These are phyloP conservation scores for Cairina moschata DNA, from an alignment of 2,113 vertebrate species.

Conservation along the genomic window DNA sequence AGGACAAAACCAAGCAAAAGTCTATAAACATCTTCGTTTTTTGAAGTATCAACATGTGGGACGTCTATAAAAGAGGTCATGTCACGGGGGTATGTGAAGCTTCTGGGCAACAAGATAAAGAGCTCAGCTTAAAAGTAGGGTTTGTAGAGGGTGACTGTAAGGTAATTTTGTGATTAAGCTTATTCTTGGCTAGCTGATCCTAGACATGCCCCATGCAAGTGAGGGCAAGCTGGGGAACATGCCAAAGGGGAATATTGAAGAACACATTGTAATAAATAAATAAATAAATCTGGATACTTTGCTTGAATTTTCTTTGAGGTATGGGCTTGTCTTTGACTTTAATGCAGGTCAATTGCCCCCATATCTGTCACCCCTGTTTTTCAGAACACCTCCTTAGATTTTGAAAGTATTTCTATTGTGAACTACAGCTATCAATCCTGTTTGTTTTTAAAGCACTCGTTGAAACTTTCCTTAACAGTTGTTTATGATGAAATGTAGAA, in stretches of 20 bases:
- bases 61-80: not conserved
- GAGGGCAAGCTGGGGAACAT: not conserved
- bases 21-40: not conserved
- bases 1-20: not conserved
- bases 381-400: not conserved
- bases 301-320: not conserved
- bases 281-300: not conserved
- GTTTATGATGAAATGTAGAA: not conserved
- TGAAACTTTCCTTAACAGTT: not conserved
- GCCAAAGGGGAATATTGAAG: not conserved
- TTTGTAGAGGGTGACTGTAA: conserved; percentile 4
- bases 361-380: not conserved
- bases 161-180: conserved; percentile 40
- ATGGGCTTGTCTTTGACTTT: not conserved
- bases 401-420: not conserved
- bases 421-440: not conserved
- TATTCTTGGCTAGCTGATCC: conserved; percentile 32
- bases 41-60: not conserved
- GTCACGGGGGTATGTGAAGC: not conserved
- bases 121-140: conserved; percentile 33
- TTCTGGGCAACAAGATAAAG: conserved; percentile 28
- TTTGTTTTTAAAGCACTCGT: not conserved
- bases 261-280: not conserved
- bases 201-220: not conserved
- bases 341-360: not conserved